A percentile compares a stretch with the other conserved stretches of the same genome.
Evolutionary conservation across 2,888 invertebrate genomes (phyloP).

Genomic region (Ctenicera cuprea): DNA sequence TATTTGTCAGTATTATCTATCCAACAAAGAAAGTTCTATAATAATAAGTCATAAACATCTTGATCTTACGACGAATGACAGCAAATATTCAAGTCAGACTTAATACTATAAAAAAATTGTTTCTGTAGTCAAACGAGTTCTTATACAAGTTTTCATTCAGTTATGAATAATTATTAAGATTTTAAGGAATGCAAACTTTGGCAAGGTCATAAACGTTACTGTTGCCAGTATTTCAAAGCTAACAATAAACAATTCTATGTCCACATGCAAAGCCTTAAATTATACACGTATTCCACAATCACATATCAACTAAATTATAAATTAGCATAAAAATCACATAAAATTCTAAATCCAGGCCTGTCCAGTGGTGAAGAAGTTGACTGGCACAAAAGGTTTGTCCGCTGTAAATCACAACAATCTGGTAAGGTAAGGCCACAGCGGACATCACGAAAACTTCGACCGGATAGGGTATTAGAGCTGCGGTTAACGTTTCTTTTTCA

Average conservation of each 20-base stretch:
- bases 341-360: slow-evolving; percentile 69
- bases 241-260: slow-evolving; percentile 46
- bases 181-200: slow-evolving; percentile 28
- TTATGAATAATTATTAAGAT: slow-evolving; percentile 31
- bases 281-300: slow-evolving; percentile 56
- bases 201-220: slow-evolving; percentile 37
- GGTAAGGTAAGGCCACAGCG: slow-evolving; percentile 57
- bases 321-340: slow-evolving; percentile 73
- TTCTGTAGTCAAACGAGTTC: neutral
- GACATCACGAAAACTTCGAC: slow-evolving; percentile 53
- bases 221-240: slow-evolving; percentile 33
- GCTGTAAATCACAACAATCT: slow-evolving; percentile 69
- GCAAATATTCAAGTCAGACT: neutral
- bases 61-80: neutral
- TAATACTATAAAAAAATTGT: neutral
- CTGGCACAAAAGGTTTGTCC: slow-evolving; percentile 71
- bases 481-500: slow-evolving; percentile 6
- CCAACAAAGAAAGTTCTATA: too few relatives aligned
- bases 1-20: too few relatives aligned
- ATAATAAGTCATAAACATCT: too few relatives aligned
- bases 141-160: neutral
- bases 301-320: slow-evolving; percentile 67
- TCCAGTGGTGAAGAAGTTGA: slow-evolving; percentile 67
- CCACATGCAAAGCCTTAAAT: slow-evolving; percentile 50
- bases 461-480: slow-evolving; percentile 24